Percentiles rank a stretch among this genome's conserved stretches.
Evolutionary conservation across 2,113 vertebrate species (phyloP).

Genomic region (Perognathus longimembris): DNA sequence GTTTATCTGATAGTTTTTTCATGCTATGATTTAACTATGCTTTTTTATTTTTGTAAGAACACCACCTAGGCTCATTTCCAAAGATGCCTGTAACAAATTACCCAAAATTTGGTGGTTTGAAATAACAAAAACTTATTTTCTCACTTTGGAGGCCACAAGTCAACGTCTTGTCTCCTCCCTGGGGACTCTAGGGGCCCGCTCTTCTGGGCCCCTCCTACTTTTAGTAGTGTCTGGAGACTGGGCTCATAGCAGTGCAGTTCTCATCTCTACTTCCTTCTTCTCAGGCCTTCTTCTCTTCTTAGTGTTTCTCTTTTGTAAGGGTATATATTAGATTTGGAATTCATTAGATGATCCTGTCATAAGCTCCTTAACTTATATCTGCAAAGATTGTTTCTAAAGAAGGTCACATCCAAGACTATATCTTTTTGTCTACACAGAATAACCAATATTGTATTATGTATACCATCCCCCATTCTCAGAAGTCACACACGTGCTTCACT

Average conservation of each 20-base stretch:
- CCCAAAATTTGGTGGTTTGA: background rate
- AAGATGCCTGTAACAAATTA: background rate
- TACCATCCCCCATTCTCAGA: too few relatives aligned
- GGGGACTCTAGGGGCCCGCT: background rate
- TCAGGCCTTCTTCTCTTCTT: background rate
- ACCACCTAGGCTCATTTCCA: background rate
- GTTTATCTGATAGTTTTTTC: background rate
- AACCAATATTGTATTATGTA: too few relatives aligned
- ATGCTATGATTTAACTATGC: background rate
- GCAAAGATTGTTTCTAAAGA: slow-evolving; percentile 5
- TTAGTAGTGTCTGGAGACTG: background rate
- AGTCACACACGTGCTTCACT: background rate
- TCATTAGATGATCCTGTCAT: background rate
- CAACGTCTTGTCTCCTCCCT: background rate
- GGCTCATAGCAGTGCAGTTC: background rate
- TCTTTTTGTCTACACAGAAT: background rate
- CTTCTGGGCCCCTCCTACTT: background rate
- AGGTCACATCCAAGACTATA: background rate
- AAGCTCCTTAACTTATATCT: background rate
- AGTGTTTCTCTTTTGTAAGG: background rate
- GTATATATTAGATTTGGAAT: background rate
- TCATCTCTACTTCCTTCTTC: background rate
- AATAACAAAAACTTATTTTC: background rate
- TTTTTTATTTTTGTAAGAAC: background rate
- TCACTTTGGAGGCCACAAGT: background rate